Evolutionary conservation across 92 coral and sea anemone species (phyloP), one percentile per base, ranked within the genome.

Genomic region (Phenganax stokvisi): DNA sequence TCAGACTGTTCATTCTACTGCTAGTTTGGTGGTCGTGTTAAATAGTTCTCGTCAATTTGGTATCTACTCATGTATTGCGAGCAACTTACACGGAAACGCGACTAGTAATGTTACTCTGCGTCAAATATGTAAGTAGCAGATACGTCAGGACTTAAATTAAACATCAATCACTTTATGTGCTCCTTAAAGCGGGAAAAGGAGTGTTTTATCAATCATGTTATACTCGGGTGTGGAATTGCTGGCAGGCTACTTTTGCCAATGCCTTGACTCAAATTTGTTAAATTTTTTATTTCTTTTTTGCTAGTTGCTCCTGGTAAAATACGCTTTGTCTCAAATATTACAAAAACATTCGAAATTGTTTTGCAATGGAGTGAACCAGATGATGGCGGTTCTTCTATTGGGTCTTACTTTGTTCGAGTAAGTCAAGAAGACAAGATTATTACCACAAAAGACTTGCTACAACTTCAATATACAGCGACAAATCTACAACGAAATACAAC

Each of bases 51-150:
- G 7, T 64, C 66, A 85, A 80, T 85, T 85, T 72, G 87, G 87
- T 12, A 54, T 62, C 16, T 85, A 85, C 77, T 55, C 67, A 17
- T 85, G 87, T 80, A 59, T 72, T 53, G 83, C 80, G 37, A 79
- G 80, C 29, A 85, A 85, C 74, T 47, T 3, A 57, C 80, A 85
- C 63, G 87, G 87, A 71, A 25, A 63, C 47, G 51, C 54, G 5
- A 54, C 75, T 74, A 69, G 68, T 52, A 72, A 54, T 55, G 62
- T 85, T 3, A 85, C 87, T 12, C 12, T 85, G 74, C 29, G 61
- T 28, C 87, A 80, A 55, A 73, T 79, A n/a, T 12, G 87, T 85
- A 80, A 85, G 87, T 68, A 28, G 15, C 47, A 10, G 37, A 37
- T 37, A 37, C 47, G 5, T 5, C 2, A 37, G 47, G 47, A 37